Conservation (phyloP, 2,113 vertebrate genomes). For the Lophotis ruficrista region DNA sequence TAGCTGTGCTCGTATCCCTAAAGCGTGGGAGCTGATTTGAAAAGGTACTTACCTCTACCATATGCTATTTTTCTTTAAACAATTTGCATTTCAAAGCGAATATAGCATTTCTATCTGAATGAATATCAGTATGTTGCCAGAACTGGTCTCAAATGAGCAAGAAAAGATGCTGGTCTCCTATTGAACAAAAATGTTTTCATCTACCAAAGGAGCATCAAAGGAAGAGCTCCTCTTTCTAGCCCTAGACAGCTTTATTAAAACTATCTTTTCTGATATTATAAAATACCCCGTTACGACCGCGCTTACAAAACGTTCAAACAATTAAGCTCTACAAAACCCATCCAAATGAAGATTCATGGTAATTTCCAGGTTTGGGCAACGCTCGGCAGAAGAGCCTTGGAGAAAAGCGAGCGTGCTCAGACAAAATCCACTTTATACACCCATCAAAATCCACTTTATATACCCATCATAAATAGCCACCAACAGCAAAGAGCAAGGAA, state of each 20-base stretch:
- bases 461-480: neutral
- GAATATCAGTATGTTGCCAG: conserved; percentile 78
- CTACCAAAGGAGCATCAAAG: conserved; percentile 76
- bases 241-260: conserved; percentile 73
- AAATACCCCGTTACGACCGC: conserved; percentile 30
- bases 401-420: neutral
- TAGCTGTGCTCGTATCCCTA: conserved; percentile 64
- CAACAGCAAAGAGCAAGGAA: neutral
- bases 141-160: conserved; percentile 68
- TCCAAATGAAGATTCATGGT: neutral
- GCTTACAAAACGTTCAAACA: conserved; percentile 57
- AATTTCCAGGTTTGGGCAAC: neutral
- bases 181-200: conserved; percentile 77
- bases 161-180: conserved; percentile 73
- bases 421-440: neutral
- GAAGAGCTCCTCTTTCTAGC: conserved; percentile 66
- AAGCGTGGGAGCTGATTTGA: conserved; percentile 77
- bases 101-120: conserved; percentile 77
- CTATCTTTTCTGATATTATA: conserved; percentile 71
- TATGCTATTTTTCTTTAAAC: conserved; percentile 83
- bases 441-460: neutral
- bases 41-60: conserved; percentile 80
- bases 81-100: conserved; percentile 84
- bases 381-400: neutral
- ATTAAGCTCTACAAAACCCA: conserved; percentile 43